These are phyloP conservation scores for Narcine bancroftii DNA, from an alignment of 2,113 vertebrate species.

Conservation along the genomic window DNA sequence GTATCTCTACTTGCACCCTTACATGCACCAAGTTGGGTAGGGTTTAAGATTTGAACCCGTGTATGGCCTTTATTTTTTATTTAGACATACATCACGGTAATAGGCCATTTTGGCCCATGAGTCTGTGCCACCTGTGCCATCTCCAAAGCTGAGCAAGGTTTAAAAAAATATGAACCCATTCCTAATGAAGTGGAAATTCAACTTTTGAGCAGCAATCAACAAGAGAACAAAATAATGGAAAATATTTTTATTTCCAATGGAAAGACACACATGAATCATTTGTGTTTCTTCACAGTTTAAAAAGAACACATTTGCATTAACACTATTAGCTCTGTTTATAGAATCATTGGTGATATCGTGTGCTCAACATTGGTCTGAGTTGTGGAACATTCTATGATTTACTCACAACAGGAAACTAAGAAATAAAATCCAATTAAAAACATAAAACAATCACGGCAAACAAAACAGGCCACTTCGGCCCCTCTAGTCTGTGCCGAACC, in stretches of 20 bases:
- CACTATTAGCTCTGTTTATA: constrained; percentile 28
- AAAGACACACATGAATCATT: background rate
- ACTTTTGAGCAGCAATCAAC: background rate
- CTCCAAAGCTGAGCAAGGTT: no score
- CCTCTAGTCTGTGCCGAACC: no score
- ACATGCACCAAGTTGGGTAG: no score
- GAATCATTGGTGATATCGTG: background rate
- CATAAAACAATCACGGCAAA: no score
- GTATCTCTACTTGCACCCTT: no score
- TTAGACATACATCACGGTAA: no score
- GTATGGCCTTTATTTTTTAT: no score
- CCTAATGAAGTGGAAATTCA: background rate
- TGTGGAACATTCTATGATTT: background rate
- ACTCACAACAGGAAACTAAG: background rate
- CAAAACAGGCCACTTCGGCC: no score
- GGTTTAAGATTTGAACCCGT: no score
- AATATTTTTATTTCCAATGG: background rate
- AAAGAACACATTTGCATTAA: background rate
- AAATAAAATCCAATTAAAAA: constrained; percentile 22
- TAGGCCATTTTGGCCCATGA: no score
- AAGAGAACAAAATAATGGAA: background rate
- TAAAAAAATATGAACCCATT: background rate
- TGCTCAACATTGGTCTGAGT: background rate
- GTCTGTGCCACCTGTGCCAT: no score
- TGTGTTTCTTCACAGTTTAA: background rate